These are phyloP conservation scores for Macheiramphus alcinus DNA, from an alignment of 2,113 vertebrate species.

Conservation along the genomic window DNA sequence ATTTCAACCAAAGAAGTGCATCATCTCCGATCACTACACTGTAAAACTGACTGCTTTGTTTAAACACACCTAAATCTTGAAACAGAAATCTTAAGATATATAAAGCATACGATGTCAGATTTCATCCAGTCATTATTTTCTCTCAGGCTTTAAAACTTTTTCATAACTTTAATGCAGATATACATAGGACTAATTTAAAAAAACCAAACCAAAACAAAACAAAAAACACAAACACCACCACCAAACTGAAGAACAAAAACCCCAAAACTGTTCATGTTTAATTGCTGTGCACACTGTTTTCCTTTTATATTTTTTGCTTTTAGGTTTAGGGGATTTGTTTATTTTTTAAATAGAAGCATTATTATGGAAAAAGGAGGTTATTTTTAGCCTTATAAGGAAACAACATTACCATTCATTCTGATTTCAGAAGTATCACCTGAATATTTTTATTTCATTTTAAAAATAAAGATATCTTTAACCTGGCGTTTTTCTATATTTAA, in stretches of 20 bases:
- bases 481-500: background rate
- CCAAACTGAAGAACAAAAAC: too few relatives aligned
- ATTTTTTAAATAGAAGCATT: background rate
- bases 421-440: background rate
- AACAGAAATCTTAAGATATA: background rate
- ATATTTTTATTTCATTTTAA: background rate
- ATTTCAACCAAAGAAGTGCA: background rate
- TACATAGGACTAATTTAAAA: background rate
- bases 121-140: background rate
- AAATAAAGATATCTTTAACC: background rate
- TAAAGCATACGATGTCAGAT: background rate
- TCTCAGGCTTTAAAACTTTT: background rate
- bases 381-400: background rate
- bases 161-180: background rate
- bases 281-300: background rate
- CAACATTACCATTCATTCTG: background rate
- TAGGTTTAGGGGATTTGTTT: background rate
- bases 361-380: background rate
- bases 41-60: background rate
- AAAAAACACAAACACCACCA: background rate
- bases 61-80: background rate
- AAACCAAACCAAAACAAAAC: too few relatives aligned
- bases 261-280: background rate
- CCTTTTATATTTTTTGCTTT: background rate
- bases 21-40: background rate